Base-by-base conservation (phyloP, 2,888 invertebrate genomes). In the Tubulanus polymorphus region DNA sequence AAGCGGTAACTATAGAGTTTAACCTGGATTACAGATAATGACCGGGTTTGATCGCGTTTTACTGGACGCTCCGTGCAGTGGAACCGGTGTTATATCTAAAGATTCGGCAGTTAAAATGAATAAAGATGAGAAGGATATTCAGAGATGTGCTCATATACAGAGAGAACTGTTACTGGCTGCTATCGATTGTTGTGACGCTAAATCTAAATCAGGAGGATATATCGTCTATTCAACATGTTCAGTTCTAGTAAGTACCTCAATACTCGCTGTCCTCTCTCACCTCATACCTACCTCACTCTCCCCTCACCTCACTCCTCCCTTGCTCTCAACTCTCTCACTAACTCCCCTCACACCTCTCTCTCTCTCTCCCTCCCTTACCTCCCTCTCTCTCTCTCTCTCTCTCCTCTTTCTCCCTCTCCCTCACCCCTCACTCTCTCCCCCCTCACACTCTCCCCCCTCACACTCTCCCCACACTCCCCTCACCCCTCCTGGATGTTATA, bases 201-300 rank as follows among this genome's bases (percentile, higher is more conserved):
- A 90, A 69, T 95, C 96, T 0, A 83, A 88, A 55, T 87, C 90
- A 18, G 99, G 97, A 30, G 96, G 97, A 12, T 91, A 91, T 74
- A 84, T 99, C 60, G 96, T 99, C 0, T 99, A 99, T 79, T 99
- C 97, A 0, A 99, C 99, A 0, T 99, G 99, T 80, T 99, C 99
- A 1, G 87, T 99, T 63, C 81, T 97, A 70, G 86, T 85, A 67
- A 73, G 81, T 69, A 10, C 18, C 18, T 12, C n/a, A n/a, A n/a
- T n/a, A n/a, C n/a, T n/a, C n/a, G n/a, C n/a, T n/a, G n/a, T n/a
- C n/a, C n/a, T n/a, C n/a, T n/a, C n/a, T n/a, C n/a, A n/a, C n/a
- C n/a, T n/a, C n/a, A n/a, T n/a, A n/a, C n/a, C n/a, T n/a, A n/a
- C n/a, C n/a, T n/a, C n/a, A n/a, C n/a, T n/a, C n/a, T n/a, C n/a